Evolutionary conservation across 2,797 vertebrate genomes (phyloP).

Genomic region (Phrynocephalus vlangalii): DNA sequence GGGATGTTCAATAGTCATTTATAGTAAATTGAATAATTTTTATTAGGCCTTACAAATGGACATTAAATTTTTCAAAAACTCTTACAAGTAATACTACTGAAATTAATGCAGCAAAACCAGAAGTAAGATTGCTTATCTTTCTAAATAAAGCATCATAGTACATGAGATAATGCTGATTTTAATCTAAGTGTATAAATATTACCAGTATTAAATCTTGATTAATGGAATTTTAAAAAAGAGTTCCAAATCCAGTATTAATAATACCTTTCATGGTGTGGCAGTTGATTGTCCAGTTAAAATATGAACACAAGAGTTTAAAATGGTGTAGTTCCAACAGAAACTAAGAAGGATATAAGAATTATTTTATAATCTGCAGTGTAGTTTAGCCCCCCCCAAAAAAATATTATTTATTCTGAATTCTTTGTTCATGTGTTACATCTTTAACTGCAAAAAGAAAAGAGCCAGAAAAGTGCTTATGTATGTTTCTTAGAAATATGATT

Average conservation of each 20-base stretch:
- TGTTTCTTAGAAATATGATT: background rate
- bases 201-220: background rate
- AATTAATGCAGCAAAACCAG: background rate
- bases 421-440: background rate
- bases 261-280: background rate
- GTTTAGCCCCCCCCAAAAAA: background rate
- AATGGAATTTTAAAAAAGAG: background rate
- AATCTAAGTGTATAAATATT: background rate
- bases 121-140: background rate
- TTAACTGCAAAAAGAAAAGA: background rate
- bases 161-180: background rate
- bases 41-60: background rate
- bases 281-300: background rate
- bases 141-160: background rate
- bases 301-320: background rate
- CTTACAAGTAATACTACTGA: background rate
- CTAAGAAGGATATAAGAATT: background rate
- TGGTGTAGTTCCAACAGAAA: background rate
- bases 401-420: background rate
- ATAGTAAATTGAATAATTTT: accelerated
- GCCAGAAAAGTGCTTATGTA: background rate
- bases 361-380: background rate
- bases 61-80: background rate
- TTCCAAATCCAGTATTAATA: background rate
- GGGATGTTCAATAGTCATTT: background rate